Percentiles rank a stretch among this genome's conserved stretches.
These are phyloP conservation scores for Phrynocephalus versicolor DNA, from an alignment of 2,113 vertebrate genomes.

Conservation along the genomic window DNA sequence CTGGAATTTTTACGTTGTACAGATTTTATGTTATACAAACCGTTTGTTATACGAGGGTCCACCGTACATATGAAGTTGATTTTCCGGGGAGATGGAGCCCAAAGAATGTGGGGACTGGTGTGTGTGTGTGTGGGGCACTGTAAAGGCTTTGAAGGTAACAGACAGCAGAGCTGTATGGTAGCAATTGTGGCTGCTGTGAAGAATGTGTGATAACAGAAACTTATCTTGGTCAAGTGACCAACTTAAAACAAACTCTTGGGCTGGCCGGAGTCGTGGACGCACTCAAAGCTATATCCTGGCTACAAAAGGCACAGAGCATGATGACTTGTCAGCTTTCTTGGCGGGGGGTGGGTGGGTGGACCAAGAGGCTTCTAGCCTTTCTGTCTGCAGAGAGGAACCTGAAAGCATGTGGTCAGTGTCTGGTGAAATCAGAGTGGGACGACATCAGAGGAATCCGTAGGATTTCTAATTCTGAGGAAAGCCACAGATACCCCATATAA, in stretches of 20 bases:
- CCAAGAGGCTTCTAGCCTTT: not conserved
- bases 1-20: too few species aligned
- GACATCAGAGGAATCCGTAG: too few species aligned
- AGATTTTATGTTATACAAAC: too few species aligned
- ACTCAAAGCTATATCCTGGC: not conserved
- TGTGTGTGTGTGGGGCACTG: too few species aligned
- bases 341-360: too few species aligned
- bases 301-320: not conserved
- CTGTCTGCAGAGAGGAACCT: not conserved
- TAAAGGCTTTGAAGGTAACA: not conserved
- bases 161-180: not conserved
- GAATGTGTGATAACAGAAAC: not conserved
- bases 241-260: not conserved
- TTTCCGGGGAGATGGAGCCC: not conserved
- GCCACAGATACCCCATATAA: not conserved
- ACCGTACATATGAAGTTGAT: not conserved
- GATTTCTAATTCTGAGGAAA: not conserved
- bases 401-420: not conserved
- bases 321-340: not conserved
- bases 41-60: not conserved
- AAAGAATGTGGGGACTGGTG: not conserved
- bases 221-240: not conserved
- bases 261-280: not conserved
- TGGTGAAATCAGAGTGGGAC: not conserved
- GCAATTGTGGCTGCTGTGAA: not conserved